A percentile compares a stretch with the other conserved stretches of the same genome.
Evolutionary conservation across 2,797 vertebrate genomes (phyloP).

Genomic region (Podarcis siculus): DNA sequence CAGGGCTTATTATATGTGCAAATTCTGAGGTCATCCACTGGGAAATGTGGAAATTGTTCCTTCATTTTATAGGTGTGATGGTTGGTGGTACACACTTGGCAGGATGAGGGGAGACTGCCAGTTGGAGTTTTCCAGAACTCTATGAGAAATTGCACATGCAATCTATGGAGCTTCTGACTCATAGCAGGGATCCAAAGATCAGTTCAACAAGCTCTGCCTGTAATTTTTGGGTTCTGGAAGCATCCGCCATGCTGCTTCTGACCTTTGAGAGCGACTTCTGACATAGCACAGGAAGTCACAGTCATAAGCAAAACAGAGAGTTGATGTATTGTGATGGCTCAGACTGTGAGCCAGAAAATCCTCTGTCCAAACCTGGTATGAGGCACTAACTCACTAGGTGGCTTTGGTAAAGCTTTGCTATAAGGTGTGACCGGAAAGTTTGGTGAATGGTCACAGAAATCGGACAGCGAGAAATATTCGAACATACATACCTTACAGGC

Average conservation of each 20-base stretch:
- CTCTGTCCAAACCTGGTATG: neutral
- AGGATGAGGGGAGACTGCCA: neutral
- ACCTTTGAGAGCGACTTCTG: neutral
- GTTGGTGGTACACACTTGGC: neutral
- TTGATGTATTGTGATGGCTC: neutral
- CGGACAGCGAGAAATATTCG: too few relatives aligned
- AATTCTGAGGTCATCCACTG: constrained; percentile 1
- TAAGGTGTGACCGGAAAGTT: too few relatives aligned
- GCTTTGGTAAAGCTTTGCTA: neutral
- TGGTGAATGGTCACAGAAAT: too few relatives aligned
- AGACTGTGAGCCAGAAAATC: neutral
- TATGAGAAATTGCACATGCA: neutral
- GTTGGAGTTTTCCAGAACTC: constrained; percentile 4
- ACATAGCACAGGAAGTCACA: neutral
- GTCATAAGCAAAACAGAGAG: neutral
- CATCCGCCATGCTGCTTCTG: neutral
- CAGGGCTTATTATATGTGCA: neutral
- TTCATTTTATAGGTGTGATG: neutral
- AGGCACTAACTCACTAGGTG: neutral
- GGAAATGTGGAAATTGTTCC: neutral
- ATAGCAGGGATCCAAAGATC: neutral
- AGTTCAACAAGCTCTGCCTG: neutral
- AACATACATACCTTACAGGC: too few relatives aligned
- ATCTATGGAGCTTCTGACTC: neutral
- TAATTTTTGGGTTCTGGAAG: neutral